Percentiles rank a stretch among this genome's conserved stretches.
Conservation (phyloP, 2,797 vertebrate genomes). For the Miichthys miiuy region DNA sequence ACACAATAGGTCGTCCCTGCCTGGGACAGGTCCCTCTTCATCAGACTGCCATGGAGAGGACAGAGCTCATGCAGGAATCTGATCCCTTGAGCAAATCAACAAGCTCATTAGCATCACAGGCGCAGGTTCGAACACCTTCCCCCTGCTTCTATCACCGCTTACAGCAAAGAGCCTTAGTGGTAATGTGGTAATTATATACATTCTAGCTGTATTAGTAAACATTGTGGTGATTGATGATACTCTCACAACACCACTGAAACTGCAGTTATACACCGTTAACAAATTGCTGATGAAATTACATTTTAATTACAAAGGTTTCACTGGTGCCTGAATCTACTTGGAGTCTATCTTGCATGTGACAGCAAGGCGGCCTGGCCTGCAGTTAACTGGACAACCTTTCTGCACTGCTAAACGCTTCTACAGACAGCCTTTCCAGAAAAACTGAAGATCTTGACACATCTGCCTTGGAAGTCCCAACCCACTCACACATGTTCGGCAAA, state of each 20-base stretch:
- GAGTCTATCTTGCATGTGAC: not conserved
- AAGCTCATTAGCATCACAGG: conserved; percentile 23
- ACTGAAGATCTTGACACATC: conserved; percentile 22
- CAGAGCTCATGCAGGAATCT: conserved; percentile 62
- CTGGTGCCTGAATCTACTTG: not conserved
- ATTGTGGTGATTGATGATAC: not conserved
- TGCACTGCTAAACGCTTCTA: conserved; percentile 1
- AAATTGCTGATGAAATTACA: not conserved
- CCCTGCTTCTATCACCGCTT: conserved; percentile 3
- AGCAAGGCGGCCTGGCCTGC: not conserved
- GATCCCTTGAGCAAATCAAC: conserved; percentile 45
- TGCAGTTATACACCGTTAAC: conserved; percentile 1
- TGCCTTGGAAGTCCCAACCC: conserved; percentile 29
- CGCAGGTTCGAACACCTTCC: conserved; percentile 34
- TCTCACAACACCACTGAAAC: not conserved
- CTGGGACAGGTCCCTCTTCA: conserved; percentile 60
- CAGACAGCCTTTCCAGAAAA: conserved; percentile 14
- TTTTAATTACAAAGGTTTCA: not conserved
- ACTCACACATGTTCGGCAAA: conserved; percentile 41
- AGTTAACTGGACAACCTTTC: not conserved
- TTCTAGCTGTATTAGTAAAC: conserved; percentile 5
- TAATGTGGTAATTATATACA: not conserved
- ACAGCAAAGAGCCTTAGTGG: not conserved
- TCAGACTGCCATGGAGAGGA: conserved; percentile 69
- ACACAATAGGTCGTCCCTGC: conserved; percentile 60